Conservation (phyloP, 2,888 invertebrate species). For the Anarsia innoxiella region DNA sequence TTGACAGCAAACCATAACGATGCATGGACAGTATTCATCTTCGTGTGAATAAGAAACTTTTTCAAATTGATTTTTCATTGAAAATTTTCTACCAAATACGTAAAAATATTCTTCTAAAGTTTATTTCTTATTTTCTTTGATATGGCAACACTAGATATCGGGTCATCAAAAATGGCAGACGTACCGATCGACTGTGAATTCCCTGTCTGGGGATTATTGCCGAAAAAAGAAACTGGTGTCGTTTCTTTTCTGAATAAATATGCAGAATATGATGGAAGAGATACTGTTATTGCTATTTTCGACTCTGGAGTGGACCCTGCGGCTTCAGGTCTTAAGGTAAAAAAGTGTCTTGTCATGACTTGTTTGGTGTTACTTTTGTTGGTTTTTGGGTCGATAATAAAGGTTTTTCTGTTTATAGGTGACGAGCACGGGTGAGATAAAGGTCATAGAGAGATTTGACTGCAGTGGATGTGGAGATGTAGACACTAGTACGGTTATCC, state of each 20-base stretch:
- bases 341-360: conserved; percentile 59
- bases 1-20: no score
- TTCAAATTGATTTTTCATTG: no score
- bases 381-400: conserved; percentile 24
- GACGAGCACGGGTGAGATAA: conserved; percentile 91
- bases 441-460: conserved; percentile 96
- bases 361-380: conserved; percentile 31
- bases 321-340: conserved; percentile 93
- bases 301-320: conserved; percentile 99
- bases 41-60: no score
- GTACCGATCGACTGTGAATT: conserved; percentile 79
- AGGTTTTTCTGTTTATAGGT: conserved; percentile 70
- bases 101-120: no score
- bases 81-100: no score
- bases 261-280: conserved; percentile 93
- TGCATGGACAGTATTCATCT: no score
- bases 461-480: conserved; percentile 98
- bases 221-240: conserved; percentile 96
- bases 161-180: conserved; percentile 74
- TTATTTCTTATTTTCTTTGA: no score
- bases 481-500: conserved; percentile 82
- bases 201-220: conserved; percentile 89
- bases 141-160: conserved; percentile 41
- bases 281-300: conserved; percentile 93
- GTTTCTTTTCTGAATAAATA: conserved; percentile 90